phyloP scores from a whole-genome alignment of 2,888 invertebrate genomes.

The Petrolisthes manimaculis region DNA sequence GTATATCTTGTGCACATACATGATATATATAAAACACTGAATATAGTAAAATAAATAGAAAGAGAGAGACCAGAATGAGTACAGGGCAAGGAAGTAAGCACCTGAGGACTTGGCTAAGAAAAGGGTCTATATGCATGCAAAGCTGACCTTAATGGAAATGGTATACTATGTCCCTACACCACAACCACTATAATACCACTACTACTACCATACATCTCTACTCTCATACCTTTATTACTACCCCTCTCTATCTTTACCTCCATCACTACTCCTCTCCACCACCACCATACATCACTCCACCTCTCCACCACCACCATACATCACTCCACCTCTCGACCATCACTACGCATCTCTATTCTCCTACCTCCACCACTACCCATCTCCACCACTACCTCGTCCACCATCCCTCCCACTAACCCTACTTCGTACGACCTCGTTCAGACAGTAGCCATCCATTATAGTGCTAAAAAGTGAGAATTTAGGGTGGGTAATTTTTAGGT shows the following conservation, averaged over 20 bases:
- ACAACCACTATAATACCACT: background rate
- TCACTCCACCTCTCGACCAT: background rate
- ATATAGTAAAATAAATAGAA: no score
- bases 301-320: background rate
- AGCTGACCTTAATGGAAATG: no score
- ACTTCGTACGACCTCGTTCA: background rate
- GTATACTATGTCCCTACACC: background rate
- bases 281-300: background rate
- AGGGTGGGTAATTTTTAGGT: conserved; percentile 1
- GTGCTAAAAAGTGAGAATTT: background rate
- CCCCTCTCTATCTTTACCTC: background rate
- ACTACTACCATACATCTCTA: background rate
- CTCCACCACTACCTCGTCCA: background rate
- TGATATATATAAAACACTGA: no score
- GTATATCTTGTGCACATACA: no score
- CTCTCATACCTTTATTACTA: background rate
- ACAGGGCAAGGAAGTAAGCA: no score
- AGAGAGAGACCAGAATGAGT: no score
- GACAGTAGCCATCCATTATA: background rate
- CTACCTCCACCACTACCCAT: background rate
- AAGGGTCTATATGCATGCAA: no score
- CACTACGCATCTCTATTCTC: background rate
- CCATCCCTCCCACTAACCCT: background rate
- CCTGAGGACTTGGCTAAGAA: no score
- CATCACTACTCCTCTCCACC: background rate